phyloP scores from a whole-genome alignment of 2,797 vertebrate species.

The Denticeps clupeoides region DNA sequence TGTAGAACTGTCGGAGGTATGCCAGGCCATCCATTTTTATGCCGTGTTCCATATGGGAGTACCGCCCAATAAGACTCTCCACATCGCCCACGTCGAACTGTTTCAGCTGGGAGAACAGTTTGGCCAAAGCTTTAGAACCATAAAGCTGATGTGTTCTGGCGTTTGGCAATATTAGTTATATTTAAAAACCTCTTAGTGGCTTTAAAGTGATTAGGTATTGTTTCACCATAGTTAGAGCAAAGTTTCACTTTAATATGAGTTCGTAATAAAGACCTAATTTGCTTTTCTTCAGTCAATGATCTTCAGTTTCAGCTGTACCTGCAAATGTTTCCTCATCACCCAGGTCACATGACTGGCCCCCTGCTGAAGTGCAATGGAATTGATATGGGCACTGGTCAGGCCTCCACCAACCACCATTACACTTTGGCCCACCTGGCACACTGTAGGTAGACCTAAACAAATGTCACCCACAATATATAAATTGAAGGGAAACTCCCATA shows the following conservation, averaged over 20 bases:
- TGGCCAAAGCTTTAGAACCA: no score
- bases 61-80: slow-evolving; percentile 63
- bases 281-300: background rate
- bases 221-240: no score
- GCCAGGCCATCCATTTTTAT: slow-evolving; percentile 65
- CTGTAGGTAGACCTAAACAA: slow-evolving; percentile 32
- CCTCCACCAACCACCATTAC: slow-evolving; percentile 66
- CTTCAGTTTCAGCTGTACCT: slow-evolving; percentile 38
- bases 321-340: slow-evolving; percentile 67
- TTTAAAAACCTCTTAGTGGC: no score
- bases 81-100: slow-evolving; percentile 68
- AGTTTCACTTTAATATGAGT: no score
- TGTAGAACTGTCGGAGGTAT: slow-evolving; percentile 61
- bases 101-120: slow-evolving; percentile 45
- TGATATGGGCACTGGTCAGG: slow-evolving; percentile 62
- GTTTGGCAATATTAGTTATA: no score
- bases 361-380: slow-evolving; percentile 58
- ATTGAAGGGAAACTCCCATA: background rate
- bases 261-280: background rate
- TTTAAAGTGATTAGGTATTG: no score
- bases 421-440: slow-evolving; percentile 52
- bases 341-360: slow-evolving; percentile 64
- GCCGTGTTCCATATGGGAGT: slow-evolving; percentile 63
- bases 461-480: background rate
- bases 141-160: no score